These are phyloP conservation scores for Poicephalus gulielmi DNA, from an alignment of 2,113 vertebrate species.

Conservation along the genomic window DNA sequence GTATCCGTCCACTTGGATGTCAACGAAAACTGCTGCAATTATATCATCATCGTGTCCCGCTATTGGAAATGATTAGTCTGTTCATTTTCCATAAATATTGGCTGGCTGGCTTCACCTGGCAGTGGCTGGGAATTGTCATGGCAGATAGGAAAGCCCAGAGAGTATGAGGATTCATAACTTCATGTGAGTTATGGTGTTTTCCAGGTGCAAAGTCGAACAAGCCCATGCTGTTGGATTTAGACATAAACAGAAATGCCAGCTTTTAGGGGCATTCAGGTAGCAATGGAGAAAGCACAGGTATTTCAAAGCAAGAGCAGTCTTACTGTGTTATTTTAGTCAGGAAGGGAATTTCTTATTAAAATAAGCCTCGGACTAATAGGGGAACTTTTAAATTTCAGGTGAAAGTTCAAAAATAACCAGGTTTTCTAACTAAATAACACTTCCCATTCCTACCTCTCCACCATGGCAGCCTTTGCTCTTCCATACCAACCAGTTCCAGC, in stretches of 20 bases:
- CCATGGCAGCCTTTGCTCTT: not conserved
- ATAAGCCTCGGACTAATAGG: not conserved
- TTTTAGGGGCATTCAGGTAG: slow-evolving; percentile 37
- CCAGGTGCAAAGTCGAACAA: slow-evolving; percentile 61
- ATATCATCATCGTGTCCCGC: slow-evolving; percentile 40
- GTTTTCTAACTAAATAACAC: not conserved
- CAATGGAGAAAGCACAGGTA: not conserved
- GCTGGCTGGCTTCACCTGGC: slow-evolving; percentile 65
- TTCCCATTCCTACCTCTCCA: not conserved
- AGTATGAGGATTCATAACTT: slow-evolving; percentile 56
- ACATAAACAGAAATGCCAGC: slow-evolving; percentile 13
- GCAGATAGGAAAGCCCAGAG: slow-evolving; percentile 61
- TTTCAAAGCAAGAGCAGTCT: slow-evolving; percentile 24
- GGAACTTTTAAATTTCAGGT: not conserved
- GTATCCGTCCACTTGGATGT: slow-evolving; percentile 40
- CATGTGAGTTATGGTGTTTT: slow-evolving; percentile 51
- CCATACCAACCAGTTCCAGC: not conserved
- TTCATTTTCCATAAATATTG: slow-evolving; percentile 42
- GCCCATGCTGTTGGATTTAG: slow-evolving; percentile 42
- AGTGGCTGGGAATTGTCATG: slow-evolving; percentile 59
- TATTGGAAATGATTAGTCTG: slow-evolving; percentile 67
- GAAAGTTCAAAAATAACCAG: not conserved
- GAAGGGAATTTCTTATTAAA: slow-evolving; percentile 41
- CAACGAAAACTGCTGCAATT: slow-evolving; percentile 50
- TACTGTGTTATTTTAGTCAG: slow-evolving; percentile 12